phyloP scores from a whole-genome alignment of 2,113 vertebrate species.

The Pantherophis guttatus region DNA sequence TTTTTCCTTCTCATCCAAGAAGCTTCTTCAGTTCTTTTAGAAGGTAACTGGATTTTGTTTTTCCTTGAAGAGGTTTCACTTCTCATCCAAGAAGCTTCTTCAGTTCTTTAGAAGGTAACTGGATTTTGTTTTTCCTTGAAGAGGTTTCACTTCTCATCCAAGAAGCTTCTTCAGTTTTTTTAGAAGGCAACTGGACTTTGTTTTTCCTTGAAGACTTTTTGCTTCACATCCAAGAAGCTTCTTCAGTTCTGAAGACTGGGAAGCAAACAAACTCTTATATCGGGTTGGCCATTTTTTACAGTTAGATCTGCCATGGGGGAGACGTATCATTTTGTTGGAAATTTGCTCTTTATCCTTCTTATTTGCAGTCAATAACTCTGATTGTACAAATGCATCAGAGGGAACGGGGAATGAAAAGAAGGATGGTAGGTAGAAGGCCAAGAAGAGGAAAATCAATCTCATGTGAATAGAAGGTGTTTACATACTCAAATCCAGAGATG shows the following conservation, averaged over 20 bases:
- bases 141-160: too few relatives aligned
- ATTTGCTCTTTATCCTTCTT: constrained; percentile 52
- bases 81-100: too few relatives aligned
- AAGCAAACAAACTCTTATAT: background rate
- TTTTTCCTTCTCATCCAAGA: too few relatives aligned
- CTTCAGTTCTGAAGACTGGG: background rate
- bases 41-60: background rate
- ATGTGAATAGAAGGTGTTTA: constrained; percentile 64
- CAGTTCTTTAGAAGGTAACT: too few relatives aligned
- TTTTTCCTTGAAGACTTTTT: background rate
- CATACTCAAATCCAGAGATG: constrained; percentile 57
- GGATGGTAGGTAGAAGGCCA: fast-evolving
- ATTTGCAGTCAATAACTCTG: constrained; percentile 54
- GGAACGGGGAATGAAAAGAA: background rate
- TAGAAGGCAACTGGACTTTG: too few relatives aligned
- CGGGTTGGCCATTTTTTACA: background rate
- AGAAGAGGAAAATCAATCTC: constrained; percentile 63
- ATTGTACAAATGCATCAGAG: constrained; percentile 70
- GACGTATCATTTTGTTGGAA: constrained; percentile 22
- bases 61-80: too few relatives aligned
- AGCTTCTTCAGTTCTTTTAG: too few relatives aligned
- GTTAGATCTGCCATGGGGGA: constrained; percentile 13
- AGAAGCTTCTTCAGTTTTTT: too few relatives aligned
- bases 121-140: too few relatives aligned
- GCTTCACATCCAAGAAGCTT: background rate